Conservation (phyloP, 2,797 vertebrate genomes). For the Apogon talboti region DNA sequence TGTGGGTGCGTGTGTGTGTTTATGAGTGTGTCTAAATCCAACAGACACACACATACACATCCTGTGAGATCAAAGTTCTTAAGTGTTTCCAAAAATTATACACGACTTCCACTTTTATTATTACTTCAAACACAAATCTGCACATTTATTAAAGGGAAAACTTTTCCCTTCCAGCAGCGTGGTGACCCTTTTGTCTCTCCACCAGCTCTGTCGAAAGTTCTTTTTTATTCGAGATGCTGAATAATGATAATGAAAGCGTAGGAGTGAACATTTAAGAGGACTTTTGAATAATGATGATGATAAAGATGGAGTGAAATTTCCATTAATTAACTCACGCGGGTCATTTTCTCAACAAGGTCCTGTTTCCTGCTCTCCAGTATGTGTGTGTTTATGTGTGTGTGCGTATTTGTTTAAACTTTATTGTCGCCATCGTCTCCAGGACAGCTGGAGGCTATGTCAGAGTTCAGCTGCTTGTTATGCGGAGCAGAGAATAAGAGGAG, state of each 20-base stretch:
- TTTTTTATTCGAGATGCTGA: constrained; percentile 21
- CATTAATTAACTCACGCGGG: constrained; percentile 57
- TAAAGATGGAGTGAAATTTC: constrained; percentile 51
- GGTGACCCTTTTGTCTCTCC: constrained; percentile 38
- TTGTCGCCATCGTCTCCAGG: constrained; percentile 66
- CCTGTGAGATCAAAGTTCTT: not conserved
- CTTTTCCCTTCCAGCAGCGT: constrained; percentile 3
- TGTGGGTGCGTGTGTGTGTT: constrained; percentile 20
- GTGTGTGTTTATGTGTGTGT: constrained; percentile 30
- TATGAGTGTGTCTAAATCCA: not conserved
- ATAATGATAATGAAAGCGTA: constrained; percentile 43
- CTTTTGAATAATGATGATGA: constrained; percentile 50
- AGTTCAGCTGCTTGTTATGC: constrained; percentile 78
- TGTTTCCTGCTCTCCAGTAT: constrained; percentile 43
- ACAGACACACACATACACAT: not conserved
- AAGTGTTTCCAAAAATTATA: constrained; percentile 6
- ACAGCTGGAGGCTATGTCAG: constrained; percentile 80
- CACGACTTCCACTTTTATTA: constrained; percentile 12
- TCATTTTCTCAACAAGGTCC: constrained; percentile 64
- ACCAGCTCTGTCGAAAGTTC: constrained; percentile 15
- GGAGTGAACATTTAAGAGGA: constrained; percentile 47
- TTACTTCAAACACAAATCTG: constrained; percentile 39
- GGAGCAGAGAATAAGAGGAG: constrained; percentile 45
- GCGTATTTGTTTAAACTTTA: constrained; percentile 69
- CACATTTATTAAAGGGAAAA: constrained; percentile 24